Percentiles rank a stretch among this genome's conserved stretches.
Evolutionary conservation across 2,888 invertebrate genomes (phyloP).

Genomic region (Pseudococcus longispinus): DNA sequence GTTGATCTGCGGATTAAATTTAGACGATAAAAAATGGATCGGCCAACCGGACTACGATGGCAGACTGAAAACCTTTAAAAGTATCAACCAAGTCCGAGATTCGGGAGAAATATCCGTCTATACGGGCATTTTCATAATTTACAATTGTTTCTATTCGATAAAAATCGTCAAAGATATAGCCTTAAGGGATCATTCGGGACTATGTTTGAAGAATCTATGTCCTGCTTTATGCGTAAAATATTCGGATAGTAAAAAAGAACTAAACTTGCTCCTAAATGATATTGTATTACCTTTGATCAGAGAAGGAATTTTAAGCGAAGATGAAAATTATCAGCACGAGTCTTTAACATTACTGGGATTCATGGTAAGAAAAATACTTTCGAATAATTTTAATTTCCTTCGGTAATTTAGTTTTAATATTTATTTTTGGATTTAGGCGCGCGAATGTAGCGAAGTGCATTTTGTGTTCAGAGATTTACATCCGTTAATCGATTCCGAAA

Average conservation of each 20-base stretch:
- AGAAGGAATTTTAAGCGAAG: conserved; percentile 74
- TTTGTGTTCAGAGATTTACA: conserved; percentile 75
- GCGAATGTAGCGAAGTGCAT: conserved; percentile 75
- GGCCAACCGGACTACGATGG: conserved; percentile 91
- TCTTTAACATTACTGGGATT: conserved; percentile 80
- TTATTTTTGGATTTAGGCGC: conserved; percentile 62
- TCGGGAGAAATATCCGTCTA: conserved; percentile 68
- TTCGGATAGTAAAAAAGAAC: conserved; percentile 66
- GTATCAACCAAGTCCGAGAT: conserved; percentile 68
- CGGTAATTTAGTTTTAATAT: neutral
- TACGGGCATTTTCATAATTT: conserved; percentile 75
- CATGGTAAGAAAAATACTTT: conserved; percentile 64
- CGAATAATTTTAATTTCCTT: neutral
- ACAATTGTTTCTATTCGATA: conserved; percentile 64
- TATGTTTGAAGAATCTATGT: conserved; percentile 75
- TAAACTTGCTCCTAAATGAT: conserved; percentile 74
- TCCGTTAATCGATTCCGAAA: conserved; percentile 72
- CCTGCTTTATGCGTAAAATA: conserved; percentile 66
- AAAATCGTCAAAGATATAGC: conserved; percentile 78
- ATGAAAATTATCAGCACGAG: conserved; percentile 78
- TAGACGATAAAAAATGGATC: conserved; percentile 86
- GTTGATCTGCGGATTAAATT: conserved; percentile 70
- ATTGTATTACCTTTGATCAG: conserved; percentile 77
- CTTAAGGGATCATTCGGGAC: conserved; percentile 77
- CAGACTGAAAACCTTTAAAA: conserved; percentile 79